Conservation (phyloP, 2,113 vertebrate species). For the Pluvialis apricaria region DNA sequence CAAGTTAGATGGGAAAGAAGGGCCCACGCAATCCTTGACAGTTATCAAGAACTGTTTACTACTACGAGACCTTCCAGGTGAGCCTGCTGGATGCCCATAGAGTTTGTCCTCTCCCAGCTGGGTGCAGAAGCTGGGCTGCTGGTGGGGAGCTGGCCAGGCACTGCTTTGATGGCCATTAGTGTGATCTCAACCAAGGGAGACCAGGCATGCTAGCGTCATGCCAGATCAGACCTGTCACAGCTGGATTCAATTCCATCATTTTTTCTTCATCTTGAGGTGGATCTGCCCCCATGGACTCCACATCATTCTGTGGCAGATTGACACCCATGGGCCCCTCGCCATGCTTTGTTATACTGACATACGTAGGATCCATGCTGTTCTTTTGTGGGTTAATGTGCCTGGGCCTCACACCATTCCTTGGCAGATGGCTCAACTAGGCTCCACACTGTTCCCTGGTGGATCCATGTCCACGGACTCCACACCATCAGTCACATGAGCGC, state of each 20-base stretch:
- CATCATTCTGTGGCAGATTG: not conserved
- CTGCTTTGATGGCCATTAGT: rapidly evolving
- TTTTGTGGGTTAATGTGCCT: not conserved
- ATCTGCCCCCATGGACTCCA: rapidly evolving
- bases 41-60: not conserved
- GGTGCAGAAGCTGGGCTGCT: not conserved
- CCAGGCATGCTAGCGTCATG: not conserved
- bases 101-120: not conserved
- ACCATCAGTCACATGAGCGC: not conserved
- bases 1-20: not conserved
- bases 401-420: not conserved
- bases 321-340: rapidly evolving
- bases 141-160: rapidly evolving
- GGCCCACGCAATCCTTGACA: not conserved
- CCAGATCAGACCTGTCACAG: not conserved
- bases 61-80: not conserved
- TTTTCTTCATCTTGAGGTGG: not conserved
- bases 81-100: not conserved
- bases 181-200: not conserved
- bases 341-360: not conserved
- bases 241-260: not conserved
- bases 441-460: not conserved
- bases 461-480: not conserved
- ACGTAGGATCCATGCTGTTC: not conserved
- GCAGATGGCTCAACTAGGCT: rapidly evolving